Base-by-base conservation (phyloP, 2,113 vertebrate genomes). In the Crotophaga sulcirostris region DNA sequence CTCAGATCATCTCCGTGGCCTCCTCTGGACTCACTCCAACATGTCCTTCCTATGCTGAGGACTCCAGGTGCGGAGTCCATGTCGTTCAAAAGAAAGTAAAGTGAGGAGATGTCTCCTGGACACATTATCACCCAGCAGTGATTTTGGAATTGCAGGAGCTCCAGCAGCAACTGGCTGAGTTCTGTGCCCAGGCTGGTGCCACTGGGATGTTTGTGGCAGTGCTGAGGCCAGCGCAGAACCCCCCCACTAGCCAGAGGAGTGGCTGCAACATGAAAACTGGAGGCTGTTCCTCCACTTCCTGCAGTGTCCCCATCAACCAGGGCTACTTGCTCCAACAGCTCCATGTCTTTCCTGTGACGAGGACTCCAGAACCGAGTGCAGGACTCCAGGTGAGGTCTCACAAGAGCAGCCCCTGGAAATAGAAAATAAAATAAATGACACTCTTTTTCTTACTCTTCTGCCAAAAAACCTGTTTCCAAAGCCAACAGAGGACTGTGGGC, bases 401-500 rank as follows among this genome's bases (percentile, higher is more conserved):
- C 47, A 19, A 20, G 47, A 49, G 47, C 20, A 23, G 47, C 47
- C 18, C 20, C 47, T 49, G 47, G 29, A 45, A 86, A 20, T 0
- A 31, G 47, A 67, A 63, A 81, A 84, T 24, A 28, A 66, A 68
- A 67, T 16, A 83, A 36, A 21, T 2, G 14, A 62, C 0, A 5
- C 44, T 25, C n/a, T 24, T n/a, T 31, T 67, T 15, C 44, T 29
- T 15, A 4, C 10, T 69, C 45, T 51, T 79, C 44, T 36, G 36
- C 33, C 23, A 52, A 79, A 62, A 25, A 2, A 9, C 45, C 74
- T 26, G 6, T 26, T 62, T 28, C 55, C 3, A 13, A 69, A 87
- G 20, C 47, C 2, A 7, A 42, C 3, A 13, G 42, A 33, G 34
- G 13, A 23, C 31, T 1, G 0, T 13, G 38, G 28, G n/a, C 21